Evolutionary conservation across 2,113 vertebrate species (phyloP).

Genomic region (Alaudala cheleensis): DNA sequence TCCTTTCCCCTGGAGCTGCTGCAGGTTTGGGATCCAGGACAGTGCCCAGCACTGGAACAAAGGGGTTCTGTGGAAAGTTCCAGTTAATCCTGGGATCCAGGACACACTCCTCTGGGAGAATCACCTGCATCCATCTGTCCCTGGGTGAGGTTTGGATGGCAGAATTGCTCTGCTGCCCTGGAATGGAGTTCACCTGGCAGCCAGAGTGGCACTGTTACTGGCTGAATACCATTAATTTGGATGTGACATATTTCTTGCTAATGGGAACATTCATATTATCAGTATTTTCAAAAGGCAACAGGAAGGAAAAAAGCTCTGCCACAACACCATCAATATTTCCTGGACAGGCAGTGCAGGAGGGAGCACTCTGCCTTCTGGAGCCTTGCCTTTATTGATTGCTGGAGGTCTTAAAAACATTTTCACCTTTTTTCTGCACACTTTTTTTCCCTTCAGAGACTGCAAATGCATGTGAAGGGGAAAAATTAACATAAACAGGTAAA

Average conservation of each 20-base stretch:
- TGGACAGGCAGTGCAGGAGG: conserved; percentile 18
- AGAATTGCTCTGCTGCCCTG: conserved; percentile 59
- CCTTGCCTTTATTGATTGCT: conserved; percentile 27
- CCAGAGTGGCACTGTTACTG: conserved; percentile 23
- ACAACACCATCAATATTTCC: conserved; percentile 33
- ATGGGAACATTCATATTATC: conserved; percentile 70
- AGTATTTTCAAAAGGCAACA: conserved; percentile 2
- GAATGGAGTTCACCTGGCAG: conserved; percentile 64
- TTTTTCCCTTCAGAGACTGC: not conserved
- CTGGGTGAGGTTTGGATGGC: conserved; percentile 25
- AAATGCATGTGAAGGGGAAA: not conserved
- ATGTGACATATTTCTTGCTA: conserved; percentile 72
- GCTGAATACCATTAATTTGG: conserved; percentile 64
- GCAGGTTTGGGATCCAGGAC: not conserved
- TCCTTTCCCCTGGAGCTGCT: not conserved
- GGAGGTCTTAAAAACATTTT: not conserved
- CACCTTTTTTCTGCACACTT: not conserved
- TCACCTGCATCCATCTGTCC: conserved; percentile 53
- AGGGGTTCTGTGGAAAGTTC: not conserved
- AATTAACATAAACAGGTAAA: not conserved
- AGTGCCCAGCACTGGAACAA: not conserved
- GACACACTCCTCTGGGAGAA: not conserved
- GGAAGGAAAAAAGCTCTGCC: not conserved
- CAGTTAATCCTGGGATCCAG: not conserved
- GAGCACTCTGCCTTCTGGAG: not conserved